Percentiles rank a stretch among this genome's conserved stretches.
phyloP scores from a whole-genome alignment of 2,113 vertebrate species.

The Catharus bicknelli region DNA sequence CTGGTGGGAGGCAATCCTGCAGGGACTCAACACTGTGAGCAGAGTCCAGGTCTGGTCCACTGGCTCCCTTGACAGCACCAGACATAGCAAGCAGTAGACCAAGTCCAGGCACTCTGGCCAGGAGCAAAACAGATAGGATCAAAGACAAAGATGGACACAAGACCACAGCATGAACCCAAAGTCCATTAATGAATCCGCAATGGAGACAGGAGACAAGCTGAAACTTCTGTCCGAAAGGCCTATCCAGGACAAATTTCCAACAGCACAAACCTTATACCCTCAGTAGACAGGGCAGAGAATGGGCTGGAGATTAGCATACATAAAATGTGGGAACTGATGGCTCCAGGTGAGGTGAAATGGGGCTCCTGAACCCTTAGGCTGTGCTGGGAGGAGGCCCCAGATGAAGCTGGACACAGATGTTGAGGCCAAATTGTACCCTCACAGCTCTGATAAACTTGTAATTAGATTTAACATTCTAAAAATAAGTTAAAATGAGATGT shows the following conservation, averaged over 20 bases:
- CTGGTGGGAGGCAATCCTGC: background rate
- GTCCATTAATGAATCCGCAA: too few species aligned
- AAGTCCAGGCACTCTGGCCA: background rate
- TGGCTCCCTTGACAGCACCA: accelerated
- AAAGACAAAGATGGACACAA: background rate
- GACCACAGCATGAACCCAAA: background rate
- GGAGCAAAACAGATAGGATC: background rate
- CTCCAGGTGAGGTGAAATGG: background rate
- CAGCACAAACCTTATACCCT: background rate
- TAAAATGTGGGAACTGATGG: background rate
- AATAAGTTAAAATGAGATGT: background rate
- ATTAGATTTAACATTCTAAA: background rate
- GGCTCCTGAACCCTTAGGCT: background rate
- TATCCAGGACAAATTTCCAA: background rate
- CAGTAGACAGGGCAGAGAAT: background rate
- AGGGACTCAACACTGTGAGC: background rate
- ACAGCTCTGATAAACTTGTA: background rate
- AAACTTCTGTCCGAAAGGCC: accelerated
- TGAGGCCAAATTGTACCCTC: accelerated
- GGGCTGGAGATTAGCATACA: background rate
- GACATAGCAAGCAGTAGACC: background rate
- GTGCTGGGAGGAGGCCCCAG: background rate
- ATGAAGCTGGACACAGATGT: background rate
- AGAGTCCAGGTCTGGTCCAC: accelerated
- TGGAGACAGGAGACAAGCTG: background rate